phyloP scores from a whole-genome alignment of 2,888 invertebrate species.

The Eupithecia centaureata region DNA sequence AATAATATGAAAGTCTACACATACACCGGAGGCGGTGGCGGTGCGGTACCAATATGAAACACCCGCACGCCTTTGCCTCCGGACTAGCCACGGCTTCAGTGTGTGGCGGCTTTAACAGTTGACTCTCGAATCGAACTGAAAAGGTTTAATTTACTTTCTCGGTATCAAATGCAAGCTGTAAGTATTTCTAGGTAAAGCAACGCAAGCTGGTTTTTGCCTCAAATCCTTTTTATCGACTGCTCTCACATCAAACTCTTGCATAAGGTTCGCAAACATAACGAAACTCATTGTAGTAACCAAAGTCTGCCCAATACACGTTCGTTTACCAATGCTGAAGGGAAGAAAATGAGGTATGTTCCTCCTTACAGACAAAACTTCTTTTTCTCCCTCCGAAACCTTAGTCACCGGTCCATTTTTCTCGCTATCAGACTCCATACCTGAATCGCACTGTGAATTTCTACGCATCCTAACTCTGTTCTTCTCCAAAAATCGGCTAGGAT shows the following conservation, averaged over 20 bases:
- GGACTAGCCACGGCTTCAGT: too few relatives aligned
- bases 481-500: slow-evolving; percentile 89
- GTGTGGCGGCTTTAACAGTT: too few relatives aligned
- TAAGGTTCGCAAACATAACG: slow-evolving; percentile 87
- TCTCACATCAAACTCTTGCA: slow-evolving; percentile 88
- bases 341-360: slow-evolving; percentile 88
- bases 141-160: slow-evolving; percentile 64
- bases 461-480: slow-evolving; percentile 63
- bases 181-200: slow-evolving; percentile 89
- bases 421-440: slow-evolving; percentile 82
- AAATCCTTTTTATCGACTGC: slow-evolving; percentile 80
- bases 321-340: slow-evolving; percentile 93
- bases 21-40: too few relatives aligned
- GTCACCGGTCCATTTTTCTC: slow-evolving; percentile 59
- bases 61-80: too few relatives aligned
- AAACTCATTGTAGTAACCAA: slow-evolving; percentile 91
- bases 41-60: too few relatives aligned
- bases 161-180: slow-evolving; percentile 86
- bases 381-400: slow-evolving; percentile 59
- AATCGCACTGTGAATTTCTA: slow-evolving; percentile 80
- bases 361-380: slow-evolving; percentile 71
- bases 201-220: slow-evolving; percentile 86
- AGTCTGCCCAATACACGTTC: slow-evolving; percentile 94
- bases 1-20: too few relatives aligned
- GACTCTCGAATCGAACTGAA: background rate